Conservation (phyloP, 2,888 invertebrate species). For the Habrosyne pyritoides region DNA sequence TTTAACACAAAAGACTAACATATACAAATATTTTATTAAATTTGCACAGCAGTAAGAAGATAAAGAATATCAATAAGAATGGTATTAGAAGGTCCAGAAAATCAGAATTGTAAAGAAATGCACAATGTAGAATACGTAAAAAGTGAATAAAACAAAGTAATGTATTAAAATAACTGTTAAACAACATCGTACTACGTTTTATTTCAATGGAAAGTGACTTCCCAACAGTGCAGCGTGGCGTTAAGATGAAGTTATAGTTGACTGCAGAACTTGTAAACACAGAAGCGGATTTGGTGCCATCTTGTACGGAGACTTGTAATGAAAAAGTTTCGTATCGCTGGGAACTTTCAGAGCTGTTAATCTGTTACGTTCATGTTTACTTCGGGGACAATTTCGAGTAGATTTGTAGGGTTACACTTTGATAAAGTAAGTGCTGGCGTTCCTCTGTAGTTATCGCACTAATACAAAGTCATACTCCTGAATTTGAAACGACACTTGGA, state of each 20-base stretch:
- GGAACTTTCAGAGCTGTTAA: conserved; percentile 32
- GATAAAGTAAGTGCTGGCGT: background rate
- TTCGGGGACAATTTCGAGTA: conserved; percentile 20
- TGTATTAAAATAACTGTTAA: background rate
- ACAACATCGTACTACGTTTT: background rate
- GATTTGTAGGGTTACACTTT: conserved; percentile 14
- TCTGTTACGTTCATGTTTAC: conserved; percentile 31
- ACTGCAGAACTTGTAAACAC: conserved; percentile 19
- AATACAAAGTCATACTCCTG: too few species aligned
- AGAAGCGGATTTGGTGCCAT: conserved; percentile 20
- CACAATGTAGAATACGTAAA: background rate
- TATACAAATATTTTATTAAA: too few species aligned
- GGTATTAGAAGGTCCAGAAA: too few species aligned
- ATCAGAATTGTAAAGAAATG: background rate
- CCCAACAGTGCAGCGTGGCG: conserved; percentile 27
- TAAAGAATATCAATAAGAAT: too few species aligned
- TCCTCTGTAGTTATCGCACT: too few species aligned
- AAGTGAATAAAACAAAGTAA: background rate
- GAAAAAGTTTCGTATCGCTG: conserved; percentile 45
- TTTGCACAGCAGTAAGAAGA: too few species aligned
- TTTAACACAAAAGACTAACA: too few species aligned
- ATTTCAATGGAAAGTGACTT: conserved; percentile 6
- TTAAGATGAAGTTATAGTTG: conserved; percentile 9
- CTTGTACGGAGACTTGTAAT: conserved; percentile 41
- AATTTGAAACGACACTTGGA: too few species aligned